Conservation (phyloP, 1,140 invertebrate genomes). For the Drosophila ercepeae region DNA sequence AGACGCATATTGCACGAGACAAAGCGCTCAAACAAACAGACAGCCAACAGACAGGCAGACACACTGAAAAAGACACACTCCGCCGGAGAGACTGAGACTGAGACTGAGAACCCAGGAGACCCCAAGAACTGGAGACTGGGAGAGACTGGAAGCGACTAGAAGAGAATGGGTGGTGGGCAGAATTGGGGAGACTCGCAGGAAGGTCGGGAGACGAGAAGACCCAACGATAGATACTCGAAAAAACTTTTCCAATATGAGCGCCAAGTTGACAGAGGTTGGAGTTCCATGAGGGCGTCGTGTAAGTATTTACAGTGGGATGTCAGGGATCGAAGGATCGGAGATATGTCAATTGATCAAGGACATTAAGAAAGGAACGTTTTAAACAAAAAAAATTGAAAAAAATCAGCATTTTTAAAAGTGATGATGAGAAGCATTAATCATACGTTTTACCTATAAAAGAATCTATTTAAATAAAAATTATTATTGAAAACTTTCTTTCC, state of each 20-base stretch:
- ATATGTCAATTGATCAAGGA: neutral
- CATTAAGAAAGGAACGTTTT: too few species aligned
- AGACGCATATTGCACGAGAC: conserved; percentile 70
- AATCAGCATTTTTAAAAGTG: too few species aligned
- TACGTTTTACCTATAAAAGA: too few species aligned
- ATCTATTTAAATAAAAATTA: too few species aligned
- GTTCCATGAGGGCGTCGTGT: neutral
- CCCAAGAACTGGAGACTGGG: neutral
- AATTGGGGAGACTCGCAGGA: neutral
- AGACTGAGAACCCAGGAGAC: conserved; percentile 1
- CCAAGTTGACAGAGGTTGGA: conserved; percentile 6
- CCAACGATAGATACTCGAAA: conserved; percentile 62
- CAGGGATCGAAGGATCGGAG: neutral
- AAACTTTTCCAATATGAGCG: conserved; percentile 75
- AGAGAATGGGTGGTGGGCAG: neutral
- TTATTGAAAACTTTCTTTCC: too few species aligned
- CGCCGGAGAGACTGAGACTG: neutral
- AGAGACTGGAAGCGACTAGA: conserved; percentile 5
- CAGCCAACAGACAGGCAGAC: conserved; percentile 50
- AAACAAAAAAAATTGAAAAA: too few species aligned
- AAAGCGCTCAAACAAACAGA: conserved; percentile 59
- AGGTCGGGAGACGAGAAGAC: conserved; percentile 28
- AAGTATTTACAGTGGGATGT: conserved; percentile 16
- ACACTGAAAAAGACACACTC: conserved; percentile 20
- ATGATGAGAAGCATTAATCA: too few species aligned